Base-by-base conservation (phyloP, 2,888 invertebrate species). In the Lepeophtheirus nordmannii region DNA sequence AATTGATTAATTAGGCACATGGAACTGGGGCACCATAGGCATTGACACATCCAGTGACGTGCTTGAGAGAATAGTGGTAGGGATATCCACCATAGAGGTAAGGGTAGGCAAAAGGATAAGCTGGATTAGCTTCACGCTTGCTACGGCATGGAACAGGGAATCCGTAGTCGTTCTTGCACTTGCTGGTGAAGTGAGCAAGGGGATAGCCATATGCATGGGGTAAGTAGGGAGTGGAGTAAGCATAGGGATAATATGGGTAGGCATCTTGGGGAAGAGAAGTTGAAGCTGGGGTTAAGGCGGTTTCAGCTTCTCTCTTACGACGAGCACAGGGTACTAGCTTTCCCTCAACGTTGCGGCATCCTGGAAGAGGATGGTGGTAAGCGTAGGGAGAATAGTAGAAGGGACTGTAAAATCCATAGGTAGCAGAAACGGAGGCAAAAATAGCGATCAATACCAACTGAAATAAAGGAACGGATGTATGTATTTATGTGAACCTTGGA, bases 281-380 rank as follows among this genome's bases (percentile, higher is more conserved):
- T 14, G 53, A 46, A 17, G 53, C 53, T n/a, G 53, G 53, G 8
- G 53, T 41, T 14, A 41, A 14, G 41, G 41, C 41, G 14, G 41
- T 17, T n/a, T 46, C 53, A 17, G 53, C 53, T n/a, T 46, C 53
- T n/a, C 53, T 14, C 53, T 46, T 46, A 17, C 8, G 53, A 8
- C 53, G 53, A 17, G 14, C 17, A 17, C 53, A 46, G 2, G 53
- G 53, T 14, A 46, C 53, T 17, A 46, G 1, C 53, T 46, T 46
- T 2, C 53, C 53, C 53, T 46, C 53, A 14, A 46, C 53, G 53
- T 46, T 46, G n/a, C 53, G 53, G 53, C 53, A 46, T 46, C 53
- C 53, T 14, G 53, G 53, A 46, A 46, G 53, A 17, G 53, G 53
- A 30, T 30, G 30, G 30, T 30, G 30, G 17, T 46, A 46, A n/a